phyloP scores from a whole-genome alignment of 2,797 vertebrate genomes.

The Capromys pilorides region DNA sequence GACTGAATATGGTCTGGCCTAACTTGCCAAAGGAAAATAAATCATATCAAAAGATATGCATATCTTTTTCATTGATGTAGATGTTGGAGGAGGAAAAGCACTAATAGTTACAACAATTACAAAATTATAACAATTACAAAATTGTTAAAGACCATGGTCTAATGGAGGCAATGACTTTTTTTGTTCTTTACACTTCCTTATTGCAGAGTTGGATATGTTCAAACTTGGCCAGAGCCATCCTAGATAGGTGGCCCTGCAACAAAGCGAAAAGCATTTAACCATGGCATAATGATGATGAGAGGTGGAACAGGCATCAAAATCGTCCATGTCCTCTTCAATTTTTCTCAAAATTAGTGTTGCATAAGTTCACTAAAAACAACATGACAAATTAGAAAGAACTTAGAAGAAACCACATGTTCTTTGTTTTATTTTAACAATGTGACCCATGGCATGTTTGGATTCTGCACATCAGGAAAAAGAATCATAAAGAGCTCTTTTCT shows the following conservation, averaged over 20 bases:
- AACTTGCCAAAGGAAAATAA: background rate
- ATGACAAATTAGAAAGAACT: slow-evolving; percentile 3
- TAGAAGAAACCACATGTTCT: slow-evolving; percentile 24
- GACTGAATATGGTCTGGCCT: background rate
- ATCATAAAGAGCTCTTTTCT: background rate
- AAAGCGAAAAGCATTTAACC: slow-evolving; percentile 25
- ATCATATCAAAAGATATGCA: background rate
- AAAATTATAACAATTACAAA: no score
- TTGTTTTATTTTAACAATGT: slow-evolving; percentile 43
- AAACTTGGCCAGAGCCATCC: slow-evolving; percentile 18
- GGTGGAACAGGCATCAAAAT: background rate
- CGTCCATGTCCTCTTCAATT: slow-evolving; percentile 25
- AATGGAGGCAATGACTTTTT: slow-evolving; percentile 41
- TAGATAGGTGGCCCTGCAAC: background rate
- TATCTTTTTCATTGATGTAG: background rate
- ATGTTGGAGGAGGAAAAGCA: background rate
- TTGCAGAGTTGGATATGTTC: background rate
- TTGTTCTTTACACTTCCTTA: slow-evolving; percentile 32
- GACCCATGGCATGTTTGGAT: background rate
- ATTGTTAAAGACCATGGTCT: slow-evolving; percentile 23
- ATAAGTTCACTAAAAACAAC: slow-evolving; percentile 23
- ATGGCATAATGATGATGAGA: background rate
- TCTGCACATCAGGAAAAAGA: slow-evolving; percentile 13
- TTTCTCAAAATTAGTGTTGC: background rate
- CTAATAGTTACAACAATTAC: background rate